Evolutionary conservation across 1,140 invertebrate species (phyloP).

Genomic region (Globodera rostochiensis): DNA sequence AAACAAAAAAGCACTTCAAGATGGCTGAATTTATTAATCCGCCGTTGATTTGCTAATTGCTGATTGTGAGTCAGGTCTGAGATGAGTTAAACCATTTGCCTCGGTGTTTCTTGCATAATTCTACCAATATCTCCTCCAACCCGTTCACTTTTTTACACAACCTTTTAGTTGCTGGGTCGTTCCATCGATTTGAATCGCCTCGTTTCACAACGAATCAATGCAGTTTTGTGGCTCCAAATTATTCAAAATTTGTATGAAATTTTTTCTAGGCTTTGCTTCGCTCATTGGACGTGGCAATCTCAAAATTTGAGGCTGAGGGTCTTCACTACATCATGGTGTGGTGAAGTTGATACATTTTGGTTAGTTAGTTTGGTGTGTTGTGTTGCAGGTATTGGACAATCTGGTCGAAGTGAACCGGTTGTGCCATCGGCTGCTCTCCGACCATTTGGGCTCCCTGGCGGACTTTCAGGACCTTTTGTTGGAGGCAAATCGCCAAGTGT

Average conservation of each 20-base stretch:
- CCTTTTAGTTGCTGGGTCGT: conserved; percentile 79
- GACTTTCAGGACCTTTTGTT: conserved; percentile 93
- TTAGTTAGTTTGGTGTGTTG: conserved; percentile 19
- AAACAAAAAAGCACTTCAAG: too few species aligned
- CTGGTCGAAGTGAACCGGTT: conserved; percentile 88
- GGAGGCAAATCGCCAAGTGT: conserved; percentile 87
- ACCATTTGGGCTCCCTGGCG: conserved; percentile 83
- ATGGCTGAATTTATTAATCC: too few species aligned
- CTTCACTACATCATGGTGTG: conserved; percentile 91
- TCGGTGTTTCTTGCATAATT: background rate
- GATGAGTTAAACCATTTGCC: background rate
- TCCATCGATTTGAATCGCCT: conserved; percentile 95
- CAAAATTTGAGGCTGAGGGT: conserved; percentile 92
- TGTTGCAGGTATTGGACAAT: conserved; percentile 83
- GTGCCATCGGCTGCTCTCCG: conserved; percentile 87
- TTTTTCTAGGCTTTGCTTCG: conserved; percentile 13
- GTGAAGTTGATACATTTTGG: conserved; percentile 54
- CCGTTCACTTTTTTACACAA: conserved; percentile 19
- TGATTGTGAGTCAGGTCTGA: background rate
- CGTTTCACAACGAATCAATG: conserved; percentile 92
- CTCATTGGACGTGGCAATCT: conserved; percentile 87
- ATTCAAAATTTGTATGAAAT: conserved; percentile 63
- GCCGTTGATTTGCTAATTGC: too few species aligned
- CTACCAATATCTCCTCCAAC: background rate
- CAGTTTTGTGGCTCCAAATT: conserved; percentile 73